Base-by-base conservation (phyloP, 2,888 invertebrate genomes). In the Lordiphosa andalusiaca region DNA sequence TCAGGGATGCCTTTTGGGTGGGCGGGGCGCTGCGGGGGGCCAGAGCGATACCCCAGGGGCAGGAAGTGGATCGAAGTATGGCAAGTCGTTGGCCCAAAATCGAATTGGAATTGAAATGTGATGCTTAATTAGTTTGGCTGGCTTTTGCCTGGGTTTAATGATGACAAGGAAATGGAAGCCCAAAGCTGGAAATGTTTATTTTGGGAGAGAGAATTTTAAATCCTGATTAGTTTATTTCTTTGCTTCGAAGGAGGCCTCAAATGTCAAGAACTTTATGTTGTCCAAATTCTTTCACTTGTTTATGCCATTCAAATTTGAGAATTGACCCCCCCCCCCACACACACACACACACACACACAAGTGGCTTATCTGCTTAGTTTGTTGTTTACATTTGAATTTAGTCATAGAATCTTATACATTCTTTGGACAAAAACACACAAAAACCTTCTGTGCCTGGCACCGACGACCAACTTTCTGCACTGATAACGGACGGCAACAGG, bases 81-180 rank as follows among this genome's bases (percentile, higher is more conserved):
- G 30, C 12, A 25, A 25, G 25, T 25, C 7, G 25, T 25, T 30
- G 30, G 30, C 44, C 44, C 44, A 44, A 44, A 44, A 60, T 58
- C 54, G 62, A 63, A 73, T 78, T 69, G 71, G 65, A 72, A 76
- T 62, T 77, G 82, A 80, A 80, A 80, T 82, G 75, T 74, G 83
- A 80, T 84, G 78, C 75, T 74, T 84, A 84, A 84, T 80, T 80
- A 82, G 78, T 84, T 80, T 76, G 72, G 52, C 38, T 66, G 35
- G 53, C 39, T 42, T 30, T 30, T 30, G 25, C 19, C 13, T 48
- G 23, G n/a, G 19, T 41, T 16, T 51, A 44, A 38, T 57, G 41
- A 51, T 58, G 63, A 55, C 67, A 53, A 62, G 54, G 47, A 65
- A 65, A 54, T 71, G 50, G 53, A 54, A 63, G 56, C 65, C 59